A percentile compares a stretch with the other conserved stretches of the same genome.
These are phyloP conservation scores for Tetramorium parvispinum DNA, from an alignment of 1,140 invertebrate genomes.

Conservation along the genomic window DNA sequence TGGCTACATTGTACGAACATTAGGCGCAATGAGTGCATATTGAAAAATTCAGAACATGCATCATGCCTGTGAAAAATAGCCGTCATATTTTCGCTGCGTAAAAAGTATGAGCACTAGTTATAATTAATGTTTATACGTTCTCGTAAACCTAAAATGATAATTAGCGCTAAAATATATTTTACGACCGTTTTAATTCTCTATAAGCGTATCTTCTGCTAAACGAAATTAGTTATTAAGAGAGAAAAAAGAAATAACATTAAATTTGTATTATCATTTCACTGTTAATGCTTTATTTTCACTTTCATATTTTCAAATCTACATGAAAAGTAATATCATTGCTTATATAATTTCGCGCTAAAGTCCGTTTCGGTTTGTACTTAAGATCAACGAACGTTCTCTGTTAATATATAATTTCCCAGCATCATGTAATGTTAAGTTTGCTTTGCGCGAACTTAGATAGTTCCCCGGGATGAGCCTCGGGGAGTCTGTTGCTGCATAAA, in stretches of 20 bases:
- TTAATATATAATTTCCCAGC: slow-evolving; percentile 23
- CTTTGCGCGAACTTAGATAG: slow-evolving; percentile 52
- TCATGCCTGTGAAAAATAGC: slow-evolving; percentile 13
- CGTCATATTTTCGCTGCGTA: slow-evolving; percentile 3
- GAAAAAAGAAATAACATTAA: neutral
- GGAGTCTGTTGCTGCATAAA: slow-evolving; percentile 35
- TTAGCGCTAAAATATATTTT: neutral
- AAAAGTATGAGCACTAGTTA: neutral
- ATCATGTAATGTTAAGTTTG: slow-evolving; percentile 49
- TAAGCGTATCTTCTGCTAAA: slow-evolving; percentile 1
- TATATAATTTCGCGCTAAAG: slow-evolving; percentile 3
- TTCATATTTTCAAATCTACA: neutral
- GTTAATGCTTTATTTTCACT: neutral
- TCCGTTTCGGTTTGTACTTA: slow-evolving; percentile 26
- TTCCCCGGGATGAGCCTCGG: slow-evolving; percentile 20
- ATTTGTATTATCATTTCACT: neutral
- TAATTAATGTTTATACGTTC: slow-evolving; percentile 5
- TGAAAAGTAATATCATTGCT: neutral
- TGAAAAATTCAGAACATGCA: slow-evolving; percentile 36
- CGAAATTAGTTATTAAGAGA: neutral
- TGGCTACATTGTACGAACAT: neutral
- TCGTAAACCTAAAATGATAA: slow-evolving; percentile 3
- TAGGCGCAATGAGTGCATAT: slow-evolving; percentile 11
- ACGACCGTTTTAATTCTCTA: neutral
- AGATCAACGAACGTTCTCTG: slow-evolving; percentile 50